Evolutionary conservation across 2,888 invertebrate species (phyloP), one percentile per base, ranked within the genome.

Genomic region (Tryphoninae sp.): DNA sequence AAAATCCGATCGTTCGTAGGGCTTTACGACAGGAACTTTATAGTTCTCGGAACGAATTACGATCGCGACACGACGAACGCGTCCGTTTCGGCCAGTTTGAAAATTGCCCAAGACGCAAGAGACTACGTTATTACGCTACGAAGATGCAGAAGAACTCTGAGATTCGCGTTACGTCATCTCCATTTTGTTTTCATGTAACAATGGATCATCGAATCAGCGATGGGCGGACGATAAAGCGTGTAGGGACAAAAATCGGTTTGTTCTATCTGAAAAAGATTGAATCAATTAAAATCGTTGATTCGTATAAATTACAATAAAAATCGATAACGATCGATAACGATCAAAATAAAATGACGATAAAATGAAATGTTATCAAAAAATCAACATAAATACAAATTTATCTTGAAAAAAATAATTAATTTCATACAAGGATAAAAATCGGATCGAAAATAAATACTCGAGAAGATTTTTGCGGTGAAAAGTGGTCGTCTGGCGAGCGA

Each of bases 381-480:
- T 33, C 33, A 33, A 33, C 33, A 33, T 6, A 33, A 33, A 33
- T 33, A 33, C 33, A 33, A 33, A 33, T 7, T 33, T 7, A 0
- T 1, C 4, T 4, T 6, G 11, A 73, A 9, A 26, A 19, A 61
- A n/a, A 42, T 19, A 67, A 58, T 76, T 19, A 51, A 74, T 45
- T 26, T 19, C 61, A 40, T 9, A 51, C 45, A 65, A 26, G 45
- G n/a, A 23, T 62, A 23, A 26, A 26, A 26, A 26, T 26, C 23
- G 1, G 26, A 51, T 51, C 1, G n/a, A 11, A 22, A 73, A 71
- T 59, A 4, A 53, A 75, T 26, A 9, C n/a, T 42, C 45, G 40
- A 40, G 16, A 42, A 53, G 59, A 55, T 74, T 62, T 77, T 77
- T 80, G 22, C 53, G 68, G 22, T 74, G 58, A 75, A 80, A 59